phyloP scores from a whole-genome alignment of 2,888 invertebrate genomes.

The Plebejus argus region DNA sequence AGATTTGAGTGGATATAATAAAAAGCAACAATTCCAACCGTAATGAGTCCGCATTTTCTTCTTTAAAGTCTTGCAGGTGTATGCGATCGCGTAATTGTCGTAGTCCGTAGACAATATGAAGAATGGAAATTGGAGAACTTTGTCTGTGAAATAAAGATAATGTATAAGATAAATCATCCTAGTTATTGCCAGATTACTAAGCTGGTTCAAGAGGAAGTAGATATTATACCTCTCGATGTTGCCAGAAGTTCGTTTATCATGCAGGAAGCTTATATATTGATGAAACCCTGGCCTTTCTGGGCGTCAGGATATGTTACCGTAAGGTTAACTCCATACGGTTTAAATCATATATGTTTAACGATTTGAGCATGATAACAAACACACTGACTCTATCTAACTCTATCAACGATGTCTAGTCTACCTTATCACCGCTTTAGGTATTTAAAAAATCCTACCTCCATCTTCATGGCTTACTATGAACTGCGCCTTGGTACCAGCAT shows the following conservation, averaged over 20 bases:
- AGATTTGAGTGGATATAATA: background rate
- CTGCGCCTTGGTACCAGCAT: slow-evolving; percentile 66
- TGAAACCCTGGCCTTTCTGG: too few relatives aligned
- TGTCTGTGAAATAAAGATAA: slow-evolving; percentile 57
- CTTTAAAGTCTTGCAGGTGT: slow-evolving; percentile 69
- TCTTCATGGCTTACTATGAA: slow-evolving; percentile 71
- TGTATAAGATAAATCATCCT: background rate
- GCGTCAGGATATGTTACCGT: too few relatives aligned
- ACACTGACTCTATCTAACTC: too few relatives aligned
- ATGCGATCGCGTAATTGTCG: slow-evolving; percentile 66
- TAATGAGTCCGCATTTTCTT: slow-evolving; percentile 66
- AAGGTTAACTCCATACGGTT: too few relatives aligned
- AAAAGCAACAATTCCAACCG: slow-evolving; percentile 50
- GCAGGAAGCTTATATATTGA: too few relatives aligned
- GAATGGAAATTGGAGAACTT: slow-evolving; percentile 68
- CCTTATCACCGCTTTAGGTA: too few relatives aligned
- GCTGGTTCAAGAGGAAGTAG: too few relatives aligned
- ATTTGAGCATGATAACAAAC: too few relatives aligned
- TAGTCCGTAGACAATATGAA: slow-evolving; percentile 68
- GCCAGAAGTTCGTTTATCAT: too few relatives aligned
- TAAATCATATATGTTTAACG: too few relatives aligned
- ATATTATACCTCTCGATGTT: too few relatives aligned
- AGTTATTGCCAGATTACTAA: too few relatives aligned
- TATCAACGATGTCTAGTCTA: background rate
- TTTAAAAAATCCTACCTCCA: slow-evolving; percentile 54